phyloP scores from a whole-genome alignment of 2,888 invertebrate species.

The Calliphora vomitoria region DNA sequence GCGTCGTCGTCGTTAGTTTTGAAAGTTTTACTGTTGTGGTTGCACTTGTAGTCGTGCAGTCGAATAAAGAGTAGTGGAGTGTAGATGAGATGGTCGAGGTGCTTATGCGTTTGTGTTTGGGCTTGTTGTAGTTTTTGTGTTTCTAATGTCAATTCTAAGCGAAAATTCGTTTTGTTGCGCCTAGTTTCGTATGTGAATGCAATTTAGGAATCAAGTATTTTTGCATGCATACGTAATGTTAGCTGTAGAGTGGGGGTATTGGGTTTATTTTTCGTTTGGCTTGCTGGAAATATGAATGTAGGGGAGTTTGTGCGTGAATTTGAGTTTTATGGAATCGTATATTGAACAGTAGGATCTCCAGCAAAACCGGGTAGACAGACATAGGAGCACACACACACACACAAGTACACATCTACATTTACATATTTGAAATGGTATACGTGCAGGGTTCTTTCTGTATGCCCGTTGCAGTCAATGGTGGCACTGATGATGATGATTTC shows the following conservation, averaged over 20 bases:
- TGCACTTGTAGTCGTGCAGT: slow-evolving; percentile 52
- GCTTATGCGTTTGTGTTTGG: slow-evolving; percentile 32
- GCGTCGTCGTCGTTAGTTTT: slow-evolving; percentile 65
- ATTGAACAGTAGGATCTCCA: slow-evolving; percentile 44
- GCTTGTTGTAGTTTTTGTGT: slow-evolving; percentile 50
- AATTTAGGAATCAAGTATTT: slow-evolving; percentile 75
- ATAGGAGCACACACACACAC: background rate
- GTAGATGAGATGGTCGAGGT: slow-evolving; percentile 56
- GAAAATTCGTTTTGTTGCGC: slow-evolving; percentile 74
- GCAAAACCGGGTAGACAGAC: slow-evolving; percentile 8
- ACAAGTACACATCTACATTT: background rate
- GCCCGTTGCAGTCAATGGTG: slow-evolving; percentile 41
- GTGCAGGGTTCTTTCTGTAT: background rate
- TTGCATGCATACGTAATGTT: slow-evolving; percentile 75
- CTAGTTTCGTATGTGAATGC: slow-evolving; percentile 74
- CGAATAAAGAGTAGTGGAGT: slow-evolving; percentile 2
- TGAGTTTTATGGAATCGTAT: background rate
- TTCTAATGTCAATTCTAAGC: slow-evolving; percentile 74
- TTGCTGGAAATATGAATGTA: slow-evolving; percentile 27
- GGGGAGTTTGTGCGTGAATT: slow-evolving; percentile 40
- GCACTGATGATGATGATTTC: slow-evolving; percentile 60
- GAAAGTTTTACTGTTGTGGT: slow-evolving; percentile 70
- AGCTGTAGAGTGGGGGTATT: slow-evolving; percentile 8
- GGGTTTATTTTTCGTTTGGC: slow-evolving; percentile 12
- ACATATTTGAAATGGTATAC: background rate